These are phyloP conservation scores for Esox niger DNA, from an alignment of 2,113 vertebrate species.

Conservation along the genomic window DNA sequence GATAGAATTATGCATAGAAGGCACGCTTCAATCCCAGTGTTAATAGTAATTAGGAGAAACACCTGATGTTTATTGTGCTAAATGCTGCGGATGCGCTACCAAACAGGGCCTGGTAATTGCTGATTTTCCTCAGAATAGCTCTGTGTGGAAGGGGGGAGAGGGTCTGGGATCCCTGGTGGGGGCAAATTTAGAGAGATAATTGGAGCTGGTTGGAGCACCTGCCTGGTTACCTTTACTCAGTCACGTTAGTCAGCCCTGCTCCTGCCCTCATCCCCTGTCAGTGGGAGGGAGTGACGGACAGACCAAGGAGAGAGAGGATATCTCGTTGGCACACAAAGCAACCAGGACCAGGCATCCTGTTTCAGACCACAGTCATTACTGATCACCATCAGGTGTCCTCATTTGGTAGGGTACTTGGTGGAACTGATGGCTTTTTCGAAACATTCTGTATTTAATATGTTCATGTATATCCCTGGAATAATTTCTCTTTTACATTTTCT, in stretches of 20 bases:
- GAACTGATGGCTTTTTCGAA: too few relatives aligned
- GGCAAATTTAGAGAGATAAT: slow-evolving; percentile 33
- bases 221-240: slow-evolving; percentile 10
- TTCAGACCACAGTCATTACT: background rate
- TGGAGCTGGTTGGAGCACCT: slow-evolving; percentile 41
- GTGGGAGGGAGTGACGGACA: background rate
- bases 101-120: slow-evolving; percentile 56
- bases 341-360: background rate
- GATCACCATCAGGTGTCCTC: background rate
- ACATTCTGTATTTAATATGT: too few relatives aligned
- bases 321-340: background rate
- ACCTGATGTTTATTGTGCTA: slow-evolving; percentile 62
- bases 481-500: too few relatives aligned
- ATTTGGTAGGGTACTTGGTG: background rate
- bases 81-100: slow-evolving; percentile 54
- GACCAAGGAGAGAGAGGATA: background rate
- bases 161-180: slow-evolving; percentile 36
- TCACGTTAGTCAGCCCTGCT: background rate
- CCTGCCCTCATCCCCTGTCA: background rate
- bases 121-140: slow-evolving; percentile 43
- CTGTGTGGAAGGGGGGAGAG: slow-evolving; percentile 21
- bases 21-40: slow-evolving; percentile 24
- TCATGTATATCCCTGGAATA: too few relatives aligned
- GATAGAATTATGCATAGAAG: slow-evolving; percentile 33
- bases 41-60: slow-evolving; percentile 57